Conservation (phyloP, 2,888 invertebrate genomes). For the Agrotis puta region DNA sequence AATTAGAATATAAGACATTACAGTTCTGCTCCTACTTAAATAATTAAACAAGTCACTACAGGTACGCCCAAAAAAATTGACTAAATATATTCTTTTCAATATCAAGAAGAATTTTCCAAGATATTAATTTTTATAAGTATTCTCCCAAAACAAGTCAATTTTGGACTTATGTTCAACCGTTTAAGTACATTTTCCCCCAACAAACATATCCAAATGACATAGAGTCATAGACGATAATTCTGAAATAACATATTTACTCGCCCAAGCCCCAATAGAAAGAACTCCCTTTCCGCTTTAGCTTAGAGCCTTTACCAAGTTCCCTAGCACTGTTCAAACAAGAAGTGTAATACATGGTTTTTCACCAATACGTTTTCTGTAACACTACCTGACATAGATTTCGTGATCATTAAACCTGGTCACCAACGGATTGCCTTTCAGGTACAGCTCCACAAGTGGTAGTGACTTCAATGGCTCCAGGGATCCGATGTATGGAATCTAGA, state of each 20-base stretch:
- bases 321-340: not conserved
- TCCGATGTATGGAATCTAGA: conserved; percentile 92
- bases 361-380: conserved; percentile 64
- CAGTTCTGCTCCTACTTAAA: conserved; percentile 53
- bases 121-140: not conserved
- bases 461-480: conserved; percentile 93
- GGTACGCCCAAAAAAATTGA: not conserved
- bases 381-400: conserved; percentile 96
- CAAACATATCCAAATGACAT: not conserved
- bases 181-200: not conserved
- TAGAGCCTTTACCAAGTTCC: not conserved
- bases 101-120: not conserved
- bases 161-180: not conserved
- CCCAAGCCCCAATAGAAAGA: not conserved
- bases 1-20: not conserved
- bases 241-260: not conserved
- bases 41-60: conserved; percentile 37
- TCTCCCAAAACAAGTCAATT: not conserved
- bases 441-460: conserved; percentile 94
- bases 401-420: conserved; percentile 95
- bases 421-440: conserved; percentile 95
- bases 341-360: conserved; percentile 49
- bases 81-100: too few species aligned
- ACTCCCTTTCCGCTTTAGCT: not conserved
- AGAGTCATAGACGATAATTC: not conserved